phyloP scores from a whole-genome alignment of 2,113 vertebrate genomes.

The Pelodiscus sinensis region DNA sequence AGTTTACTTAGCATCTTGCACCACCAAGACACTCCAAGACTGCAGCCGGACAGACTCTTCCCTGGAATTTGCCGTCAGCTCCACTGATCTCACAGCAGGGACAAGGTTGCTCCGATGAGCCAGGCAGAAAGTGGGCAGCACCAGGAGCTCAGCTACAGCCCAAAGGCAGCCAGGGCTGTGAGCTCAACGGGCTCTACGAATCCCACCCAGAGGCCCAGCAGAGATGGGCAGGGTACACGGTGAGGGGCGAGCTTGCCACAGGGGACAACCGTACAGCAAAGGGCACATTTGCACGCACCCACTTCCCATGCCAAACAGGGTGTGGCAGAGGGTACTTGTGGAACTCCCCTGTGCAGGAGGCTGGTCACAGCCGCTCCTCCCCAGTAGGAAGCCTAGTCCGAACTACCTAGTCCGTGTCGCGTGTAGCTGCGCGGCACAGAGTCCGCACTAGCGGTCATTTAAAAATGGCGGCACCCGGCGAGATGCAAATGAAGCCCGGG shows the following conservation, averaged over 20 bases:
- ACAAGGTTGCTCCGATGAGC: not conserved
- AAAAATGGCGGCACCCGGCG: too few relatives aligned
- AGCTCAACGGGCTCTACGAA: not conserved
- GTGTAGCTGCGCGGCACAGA: too few relatives aligned
- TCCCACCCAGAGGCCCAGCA: not conserved
- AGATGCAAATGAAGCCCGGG: too few relatives aligned
- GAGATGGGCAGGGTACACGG: not conserved
- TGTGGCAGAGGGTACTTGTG: not conserved
- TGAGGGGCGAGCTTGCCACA: not conserved
- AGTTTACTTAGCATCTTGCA: not conserved
- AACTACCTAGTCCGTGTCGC: too few relatives aligned
- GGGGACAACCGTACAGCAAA: not conserved
- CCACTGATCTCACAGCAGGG: not conserved
- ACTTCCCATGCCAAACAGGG: not conserved
- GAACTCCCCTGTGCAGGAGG: not conserved
- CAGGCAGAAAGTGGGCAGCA: not conserved
- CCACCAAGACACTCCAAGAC: not conserved
- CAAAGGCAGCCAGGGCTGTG: too few relatives aligned
- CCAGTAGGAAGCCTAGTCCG: too few relatives aligned
- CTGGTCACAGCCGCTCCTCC: not conserved
- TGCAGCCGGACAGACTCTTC: not conserved
- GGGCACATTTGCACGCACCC: not conserved
- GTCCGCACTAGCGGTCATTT: too few relatives aligned
- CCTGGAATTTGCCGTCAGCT: not conserved
- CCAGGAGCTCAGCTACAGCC: accelerated